Evolutionary conservation across 2,113 vertebrate genomes (phyloP).

Genomic region (Ceyx margarethae): DNA sequence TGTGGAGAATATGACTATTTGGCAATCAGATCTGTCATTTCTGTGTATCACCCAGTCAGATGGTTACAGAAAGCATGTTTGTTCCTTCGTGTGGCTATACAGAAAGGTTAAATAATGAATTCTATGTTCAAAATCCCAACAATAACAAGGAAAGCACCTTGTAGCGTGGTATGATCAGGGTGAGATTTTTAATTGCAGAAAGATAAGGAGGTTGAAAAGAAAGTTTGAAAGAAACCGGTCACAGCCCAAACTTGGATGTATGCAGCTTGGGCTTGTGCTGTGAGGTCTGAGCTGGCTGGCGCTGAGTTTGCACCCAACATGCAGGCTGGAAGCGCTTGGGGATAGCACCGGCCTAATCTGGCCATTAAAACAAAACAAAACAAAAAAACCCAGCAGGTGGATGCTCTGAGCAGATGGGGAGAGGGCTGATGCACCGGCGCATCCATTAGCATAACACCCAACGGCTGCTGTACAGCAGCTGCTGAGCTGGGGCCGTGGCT

Average conservation of each 20-base stretch:
- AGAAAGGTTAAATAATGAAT: background rate
- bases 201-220: background rate
- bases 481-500: background rate
- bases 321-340: background rate
- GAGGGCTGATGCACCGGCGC: background rate
- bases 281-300: background rate
- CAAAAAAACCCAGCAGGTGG: constrained; percentile 47
- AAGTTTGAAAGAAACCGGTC: background rate
- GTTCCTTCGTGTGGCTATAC: background rate
- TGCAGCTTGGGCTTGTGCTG: background rate
- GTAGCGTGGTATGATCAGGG: background rate
- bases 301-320: background rate
- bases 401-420: constrained; percentile 55
- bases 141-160: background rate
- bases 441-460: constrained; percentile 61
- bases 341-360: background rate
- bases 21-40: background rate
- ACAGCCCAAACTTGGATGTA: rapidly evolving
- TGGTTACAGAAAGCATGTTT: background rate
- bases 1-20: background rate
- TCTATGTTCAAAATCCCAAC: background rate
- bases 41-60: background rate
- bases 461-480: constrained; percentile 14
- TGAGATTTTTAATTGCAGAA: background rate
- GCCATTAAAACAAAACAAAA: background rate